Evolutionary conservation across 2,888 invertebrate species (phyloP).

Genomic region (Eupeodes luniger): DNA sequence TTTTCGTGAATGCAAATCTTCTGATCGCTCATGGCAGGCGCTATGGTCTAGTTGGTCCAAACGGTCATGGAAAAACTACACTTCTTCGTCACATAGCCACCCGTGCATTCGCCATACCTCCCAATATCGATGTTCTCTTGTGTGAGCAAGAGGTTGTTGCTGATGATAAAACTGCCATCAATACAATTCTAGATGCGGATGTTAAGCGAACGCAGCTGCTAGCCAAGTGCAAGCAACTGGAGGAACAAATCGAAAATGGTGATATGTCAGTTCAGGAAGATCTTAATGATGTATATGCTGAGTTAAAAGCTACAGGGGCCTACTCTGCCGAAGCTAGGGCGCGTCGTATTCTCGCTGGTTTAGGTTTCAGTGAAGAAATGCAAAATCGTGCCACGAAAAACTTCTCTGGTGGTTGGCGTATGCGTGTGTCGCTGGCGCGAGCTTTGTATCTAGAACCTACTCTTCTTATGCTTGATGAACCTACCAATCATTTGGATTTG

Average conservation of each 20-base stretch:
- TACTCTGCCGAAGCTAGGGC: conserved; percentile 99
- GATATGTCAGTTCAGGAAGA: conserved; percentile 90
- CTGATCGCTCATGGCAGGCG: conserved; percentile 96
- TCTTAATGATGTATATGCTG: conserved; percentile 96
- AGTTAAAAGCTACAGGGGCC: conserved; percentile 97
- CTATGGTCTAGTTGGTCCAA: conserved; percentile 99
- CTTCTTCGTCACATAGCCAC: conserved; percentile 96
- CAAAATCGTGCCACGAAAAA: conserved; percentile 95
- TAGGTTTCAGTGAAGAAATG: conserved; percentile 96
- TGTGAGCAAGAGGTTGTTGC: conserved; percentile 99
- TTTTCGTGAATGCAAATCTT: conserved; percentile 97
- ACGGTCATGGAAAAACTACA: conserved; percentile 99
- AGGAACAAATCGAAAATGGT: conserved; percentile 90
- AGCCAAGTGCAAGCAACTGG: conserved; percentile 92
- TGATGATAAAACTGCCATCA: conserved; percentile 96
- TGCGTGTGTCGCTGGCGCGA: conserved; percentile 98
- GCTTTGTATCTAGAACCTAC: conserved; percentile 99
- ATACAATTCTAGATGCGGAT: conserved; percentile 96
- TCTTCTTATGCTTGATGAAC: conserved; percentile 98
- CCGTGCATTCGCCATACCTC: conserved; percentile 96
- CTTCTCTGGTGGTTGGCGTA: conserved; percentile 98
- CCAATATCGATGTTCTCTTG: conserved; percentile 96
- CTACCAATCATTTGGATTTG: conserved; percentile 99
- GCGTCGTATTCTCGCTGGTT: conserved; percentile 97
- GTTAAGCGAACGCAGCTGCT: conserved; percentile 93